Percentiles rank a stretch among this genome's conserved stretches.
Evolutionary conservation across 2,888 invertebrate species (phyloP).

Genomic region (Calliopum simillimum): DNA sequence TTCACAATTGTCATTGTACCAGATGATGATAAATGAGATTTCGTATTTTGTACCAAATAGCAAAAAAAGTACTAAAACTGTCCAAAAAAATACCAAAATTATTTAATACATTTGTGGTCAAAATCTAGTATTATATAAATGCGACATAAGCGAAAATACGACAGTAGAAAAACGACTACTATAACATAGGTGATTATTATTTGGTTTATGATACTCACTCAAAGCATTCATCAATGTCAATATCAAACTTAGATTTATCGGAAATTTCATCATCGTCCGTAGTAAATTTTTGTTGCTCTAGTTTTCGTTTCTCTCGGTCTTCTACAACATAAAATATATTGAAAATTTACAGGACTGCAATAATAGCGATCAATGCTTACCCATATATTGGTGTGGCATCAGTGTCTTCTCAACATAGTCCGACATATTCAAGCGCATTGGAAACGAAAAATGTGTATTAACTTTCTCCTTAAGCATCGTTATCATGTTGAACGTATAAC

Average conservation of each 20-base stretch:
- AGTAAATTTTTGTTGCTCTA: constrained; percentile 59
- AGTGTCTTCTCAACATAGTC: constrained; percentile 94
- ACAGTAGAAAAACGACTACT: too few species aligned
- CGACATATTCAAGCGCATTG: constrained; percentile 92
- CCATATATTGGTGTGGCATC: constrained; percentile 89
- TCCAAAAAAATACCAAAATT: background rate
- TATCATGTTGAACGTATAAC: constrained; percentile 97
- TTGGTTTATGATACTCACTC: constrained; percentile 70
- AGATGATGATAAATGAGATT: too few species aligned
- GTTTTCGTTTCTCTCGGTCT: constrained; percentile 71
- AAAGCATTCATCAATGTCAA: constrained; percentile 78
- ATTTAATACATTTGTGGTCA: too few species aligned
- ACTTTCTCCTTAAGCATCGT: constrained; percentile 98
- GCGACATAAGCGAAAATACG: too few species aligned
- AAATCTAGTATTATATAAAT: too few species aligned
- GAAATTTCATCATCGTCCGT: constrained; percentile 45
- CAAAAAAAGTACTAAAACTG: background rate
- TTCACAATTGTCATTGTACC: too few species aligned
- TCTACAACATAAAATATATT: constrained; percentile 64
- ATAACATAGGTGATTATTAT: too few species aligned
- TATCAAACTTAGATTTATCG: constrained; percentile 57
- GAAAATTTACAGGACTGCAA: background rate
- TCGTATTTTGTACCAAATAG: too few species aligned
- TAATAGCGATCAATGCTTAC: constrained; percentile 61
- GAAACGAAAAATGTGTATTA: constrained; percentile 97